A percentile compares a stretch with the other conserved stretches of the same genome.
Conservation (phyloP, 2,797 vertebrate species). For the Cercopithecus neglectus region DNA sequence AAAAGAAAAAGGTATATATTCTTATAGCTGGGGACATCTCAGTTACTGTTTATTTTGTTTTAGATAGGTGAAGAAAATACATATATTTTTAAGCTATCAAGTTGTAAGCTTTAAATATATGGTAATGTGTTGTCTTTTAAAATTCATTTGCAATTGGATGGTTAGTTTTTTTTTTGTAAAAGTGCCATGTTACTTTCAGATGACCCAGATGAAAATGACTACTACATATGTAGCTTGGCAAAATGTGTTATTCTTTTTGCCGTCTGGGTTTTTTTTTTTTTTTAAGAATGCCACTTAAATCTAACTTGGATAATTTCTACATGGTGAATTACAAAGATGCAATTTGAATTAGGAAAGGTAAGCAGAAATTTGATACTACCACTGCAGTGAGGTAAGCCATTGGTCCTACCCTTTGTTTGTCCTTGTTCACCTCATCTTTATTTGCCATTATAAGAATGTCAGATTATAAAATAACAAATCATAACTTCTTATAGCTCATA, state of each 20-base stretch:
- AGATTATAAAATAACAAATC: slow-evolving; percentile 41
- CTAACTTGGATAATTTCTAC: slow-evolving; percentile 35
- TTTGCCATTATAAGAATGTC: slow-evolving; percentile 42
- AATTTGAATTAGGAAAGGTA: slow-evolving; percentile 35
- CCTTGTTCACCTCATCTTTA: slow-evolving; percentile 38
- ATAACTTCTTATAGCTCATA: slow-evolving; percentile 35
- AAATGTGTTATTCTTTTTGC: slow-evolving; percentile 35
- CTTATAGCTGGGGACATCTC: background rate
- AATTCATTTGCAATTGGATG: slow-evolving; percentile 38
- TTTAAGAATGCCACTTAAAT: slow-evolving; percentile 47
- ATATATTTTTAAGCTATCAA: background rate
- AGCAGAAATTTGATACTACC: background rate
- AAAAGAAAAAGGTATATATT: slow-evolving; percentile 94
- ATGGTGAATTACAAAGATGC: background rate
- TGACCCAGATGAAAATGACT: background rate
- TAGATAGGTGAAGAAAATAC: slow-evolving; percentile 35
- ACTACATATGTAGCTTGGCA: background rate
- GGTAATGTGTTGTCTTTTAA: slow-evolving; percentile 17
- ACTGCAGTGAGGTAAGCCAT: background rate
- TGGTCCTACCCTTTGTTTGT: slow-evolving; percentile 52
- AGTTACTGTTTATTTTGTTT: slow-evolving; percentile 50
- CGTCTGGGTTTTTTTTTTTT: background rate
- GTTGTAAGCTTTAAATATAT: slow-evolving; percentile 54
- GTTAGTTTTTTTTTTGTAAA: background rate
- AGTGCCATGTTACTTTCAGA: slow-evolving; percentile 9